Percentiles rank a stretch among this genome's conserved stretches.
Evolutionary conservation across 2,888 invertebrate species (phyloP).

Genomic region (Pycnomerus fuliginosus): DNA sequence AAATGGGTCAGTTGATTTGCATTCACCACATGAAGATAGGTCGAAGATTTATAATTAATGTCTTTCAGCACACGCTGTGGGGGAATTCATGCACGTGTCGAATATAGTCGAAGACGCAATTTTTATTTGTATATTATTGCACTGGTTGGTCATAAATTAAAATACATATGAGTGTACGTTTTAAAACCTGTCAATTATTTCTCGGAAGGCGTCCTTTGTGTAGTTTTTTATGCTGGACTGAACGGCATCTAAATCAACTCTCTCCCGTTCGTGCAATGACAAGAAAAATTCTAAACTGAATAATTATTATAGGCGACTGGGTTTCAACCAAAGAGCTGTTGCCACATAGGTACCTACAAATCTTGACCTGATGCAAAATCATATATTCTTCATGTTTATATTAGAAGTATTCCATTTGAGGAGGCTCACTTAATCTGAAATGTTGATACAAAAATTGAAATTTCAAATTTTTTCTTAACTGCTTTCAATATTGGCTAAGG

Average conservation of each 20-base stretch:
- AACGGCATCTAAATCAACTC: slow-evolving; percentile 9
- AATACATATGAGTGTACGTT: slow-evolving; percentile 10
- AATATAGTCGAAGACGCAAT: slow-evolving; percentile 1
- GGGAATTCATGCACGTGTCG: background rate
- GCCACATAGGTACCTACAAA: too few species aligned
- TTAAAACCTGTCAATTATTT: slow-evolving; percentile 29
- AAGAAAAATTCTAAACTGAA: too few species aligned
- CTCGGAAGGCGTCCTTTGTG: slow-evolving; percentile 14
- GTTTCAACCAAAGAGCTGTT: too few species aligned
- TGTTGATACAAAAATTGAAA: too few species aligned
- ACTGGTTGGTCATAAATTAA: slow-evolving; percentile 1
- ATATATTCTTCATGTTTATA: too few species aligned
- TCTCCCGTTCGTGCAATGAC: background rate
- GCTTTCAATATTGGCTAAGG: too few species aligned
- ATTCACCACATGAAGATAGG: background rate
- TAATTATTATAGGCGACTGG: too few species aligned
- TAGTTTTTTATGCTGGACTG: slow-evolving; percentile 7
- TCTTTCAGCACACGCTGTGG: background rate
- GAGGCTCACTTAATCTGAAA: too few species aligned
- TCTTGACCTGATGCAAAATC: too few species aligned
- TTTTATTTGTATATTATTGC: slow-evolving; percentile 5
- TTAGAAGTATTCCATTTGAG: too few species aligned
- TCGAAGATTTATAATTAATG: background rate
- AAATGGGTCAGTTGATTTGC: too few species aligned
- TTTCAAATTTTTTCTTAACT: too few species aligned